A percentile compares a stretch with the other conserved stretches of the same genome.
phyloP scores from a whole-genome alignment of 2,113 vertebrate species.

The Daphoenositta chrysoptera region DNA sequence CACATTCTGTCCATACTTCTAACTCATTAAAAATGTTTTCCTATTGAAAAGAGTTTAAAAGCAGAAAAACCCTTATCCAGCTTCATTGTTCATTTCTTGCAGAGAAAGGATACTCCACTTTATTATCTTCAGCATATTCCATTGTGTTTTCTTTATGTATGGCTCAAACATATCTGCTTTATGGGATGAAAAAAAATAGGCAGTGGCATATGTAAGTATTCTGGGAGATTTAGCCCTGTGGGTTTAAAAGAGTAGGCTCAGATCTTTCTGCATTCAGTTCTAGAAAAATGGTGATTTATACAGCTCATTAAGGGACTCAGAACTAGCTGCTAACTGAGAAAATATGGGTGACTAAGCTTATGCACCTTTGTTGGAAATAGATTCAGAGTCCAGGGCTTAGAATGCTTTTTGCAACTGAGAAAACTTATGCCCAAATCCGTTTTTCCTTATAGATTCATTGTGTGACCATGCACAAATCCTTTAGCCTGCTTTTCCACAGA shows the following conservation, averaged over 20 bases:
- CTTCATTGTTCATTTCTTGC: neutral
- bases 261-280: neutral
- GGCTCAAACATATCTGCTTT: neutral
- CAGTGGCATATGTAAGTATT: neutral
- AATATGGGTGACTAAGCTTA: neutral
- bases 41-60: neutral
- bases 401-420: neutral
- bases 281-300: neutral
- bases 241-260: neutral
- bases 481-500: neutral
- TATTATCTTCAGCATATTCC: neutral
- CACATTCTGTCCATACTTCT: neutral
- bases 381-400: neutral
- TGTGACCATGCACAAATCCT: neutral
- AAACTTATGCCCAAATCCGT: neutral
- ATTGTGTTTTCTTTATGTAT: neutral
- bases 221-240: neutral
- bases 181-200: neutral
- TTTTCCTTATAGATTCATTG: neutral
- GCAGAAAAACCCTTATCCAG: neutral
- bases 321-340: neutral
- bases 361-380: neutral
- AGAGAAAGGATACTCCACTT: neutral
- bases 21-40: neutral
- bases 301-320: neutral